A percentile compares a stretch with the other conserved stretches of the same genome.
phyloP scores from a whole-genome alignment of 2,113 vertebrate species.

The Elephas maximus region DNA sequence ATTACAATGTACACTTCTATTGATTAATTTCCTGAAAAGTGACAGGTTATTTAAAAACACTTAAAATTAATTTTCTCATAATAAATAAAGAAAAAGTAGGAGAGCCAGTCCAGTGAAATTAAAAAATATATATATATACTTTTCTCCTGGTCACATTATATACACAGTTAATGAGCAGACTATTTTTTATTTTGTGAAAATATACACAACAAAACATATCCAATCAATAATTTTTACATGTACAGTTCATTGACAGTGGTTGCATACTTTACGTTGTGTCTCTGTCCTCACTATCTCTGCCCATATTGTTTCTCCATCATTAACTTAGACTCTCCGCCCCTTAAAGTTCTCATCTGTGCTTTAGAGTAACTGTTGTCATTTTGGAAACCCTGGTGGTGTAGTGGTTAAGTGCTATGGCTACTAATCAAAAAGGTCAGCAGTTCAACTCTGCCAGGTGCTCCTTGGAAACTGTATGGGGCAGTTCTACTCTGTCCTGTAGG shows the following conservation, averaged over 20 bases:
- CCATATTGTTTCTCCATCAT: too few relatives aligned
- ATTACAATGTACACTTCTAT: background rate
- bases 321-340: background rate
- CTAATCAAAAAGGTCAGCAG: too few relatives aligned
- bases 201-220: background rate
- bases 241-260: background rate
- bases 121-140: background rate
- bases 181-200: background rate
- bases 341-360: background rate
- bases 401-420: too few relatives aligned
- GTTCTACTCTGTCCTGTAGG: too few relatives aligned
- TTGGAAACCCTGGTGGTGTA: too few relatives aligned
- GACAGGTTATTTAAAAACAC: conserved; percentile 9
- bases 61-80: conserved; percentile 43
- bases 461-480: too few relatives aligned
- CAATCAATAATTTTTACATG: background rate
- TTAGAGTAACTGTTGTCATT: background rate
- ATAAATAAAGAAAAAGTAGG: background rate
- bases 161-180: background rate
- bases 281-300: too few relatives aligned
- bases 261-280: background rate
- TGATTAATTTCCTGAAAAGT: background rate
- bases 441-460: too few relatives aligned
- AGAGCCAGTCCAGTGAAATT: background rate
- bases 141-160: background rate